Conservation (phyloP, 2,888 invertebrate genomes). For the Xylophagus ater region DNA sequence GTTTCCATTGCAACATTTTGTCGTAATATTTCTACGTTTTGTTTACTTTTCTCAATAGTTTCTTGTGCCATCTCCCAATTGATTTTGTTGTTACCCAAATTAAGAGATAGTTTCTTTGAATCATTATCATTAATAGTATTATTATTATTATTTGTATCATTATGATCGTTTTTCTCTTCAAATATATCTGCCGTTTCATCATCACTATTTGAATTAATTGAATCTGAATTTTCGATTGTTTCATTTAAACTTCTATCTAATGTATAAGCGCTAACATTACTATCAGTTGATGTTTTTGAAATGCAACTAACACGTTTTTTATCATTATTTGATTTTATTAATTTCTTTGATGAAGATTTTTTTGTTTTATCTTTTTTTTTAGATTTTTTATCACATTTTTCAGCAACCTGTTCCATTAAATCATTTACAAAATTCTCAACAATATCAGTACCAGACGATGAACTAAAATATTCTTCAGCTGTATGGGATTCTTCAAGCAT, state of each 20-base stretch:
- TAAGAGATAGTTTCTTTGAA: slow-evolving; percentile 8
- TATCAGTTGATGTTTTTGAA: slow-evolving; percentile 38
- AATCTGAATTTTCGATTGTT: slow-evolving; percentile 10
- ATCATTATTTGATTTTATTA: slow-evolving; percentile 21
- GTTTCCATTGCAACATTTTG: slow-evolving; percentile 28
- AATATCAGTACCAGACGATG: slow-evolving; percentile 32
- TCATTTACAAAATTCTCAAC: slow-evolving; percentile 49
- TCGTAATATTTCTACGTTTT: slow-evolving; percentile 36
- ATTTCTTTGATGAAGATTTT: slow-evolving; percentile 19
- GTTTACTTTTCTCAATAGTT: slow-evolving; percentile 37
- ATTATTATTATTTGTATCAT: slow-evolving; percentile 30
- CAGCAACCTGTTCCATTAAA: slow-evolving; percentile 44
- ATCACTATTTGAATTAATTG: slow-evolving; percentile 21
- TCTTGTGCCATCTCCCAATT: slow-evolving; percentile 32
- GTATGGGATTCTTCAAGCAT: slow-evolving; percentile 44
- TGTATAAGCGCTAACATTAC: slow-evolving; percentile 28
- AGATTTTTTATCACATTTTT: slow-evolving; percentile 23
- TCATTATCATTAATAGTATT: slow-evolving; percentile 17
- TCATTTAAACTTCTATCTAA: slow-evolving; percentile 19
- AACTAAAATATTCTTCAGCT: slow-evolving; percentile 56
- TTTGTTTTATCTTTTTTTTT: slow-evolving; percentile 21
- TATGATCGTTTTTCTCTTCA: slow-evolving; percentile 21
- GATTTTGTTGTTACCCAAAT: slow-evolving; percentile 14
- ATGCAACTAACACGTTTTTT: slow-evolving; percentile 37
- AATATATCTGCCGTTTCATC: slow-evolving; percentile 30